A percentile compares a stretch with the other conserved stretches of the same genome.
These are phyloP conservation scores for Pteropus rufus DNA, from an alignment of 2,797 vertebrate species.

Conservation along the genomic window DNA sequence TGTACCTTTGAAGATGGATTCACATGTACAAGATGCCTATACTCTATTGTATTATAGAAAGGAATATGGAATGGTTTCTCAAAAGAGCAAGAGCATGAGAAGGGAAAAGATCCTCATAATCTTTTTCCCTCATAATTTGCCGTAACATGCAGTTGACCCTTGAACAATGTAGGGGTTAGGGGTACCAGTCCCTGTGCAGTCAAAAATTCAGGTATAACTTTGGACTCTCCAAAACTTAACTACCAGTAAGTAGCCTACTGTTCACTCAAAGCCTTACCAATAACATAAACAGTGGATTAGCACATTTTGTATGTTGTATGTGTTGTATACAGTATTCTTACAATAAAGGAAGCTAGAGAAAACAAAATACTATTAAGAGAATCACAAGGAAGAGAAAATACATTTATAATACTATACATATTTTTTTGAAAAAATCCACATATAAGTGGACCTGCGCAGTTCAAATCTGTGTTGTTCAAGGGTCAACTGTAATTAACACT, in stretches of 20 bases:
- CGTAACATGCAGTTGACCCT: neutral
- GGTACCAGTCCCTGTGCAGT: neutral
- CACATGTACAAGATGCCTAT: neutral
- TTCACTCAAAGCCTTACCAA: neutral
- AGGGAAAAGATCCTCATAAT: neutral
- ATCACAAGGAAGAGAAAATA: neutral
- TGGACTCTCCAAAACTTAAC: neutral
- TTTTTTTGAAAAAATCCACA: neutral
- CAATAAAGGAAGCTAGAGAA: neutral
- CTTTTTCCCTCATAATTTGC: neutral
- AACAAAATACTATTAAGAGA: neutral
- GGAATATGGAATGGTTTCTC: neutral
- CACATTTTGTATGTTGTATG: neutral
- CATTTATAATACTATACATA: neutral
- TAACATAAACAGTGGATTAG: neutral
- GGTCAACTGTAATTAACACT: neutral
- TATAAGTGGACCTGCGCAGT: neutral
- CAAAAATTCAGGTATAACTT: neutral
- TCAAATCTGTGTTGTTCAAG: neutral
- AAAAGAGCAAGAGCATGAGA: neutral
- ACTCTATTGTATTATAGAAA: neutral
- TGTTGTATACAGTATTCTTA: neutral
- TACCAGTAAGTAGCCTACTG: too few species aligned
- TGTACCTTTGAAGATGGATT: conserved; percentile 10
- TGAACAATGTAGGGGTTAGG: neutral